Percentiles rank a stretch among this genome's conserved stretches.
Evolutionary conservation across 2,888 invertebrate species (phyloP).

Genomic region (Diplolepis rosae): DNA sequence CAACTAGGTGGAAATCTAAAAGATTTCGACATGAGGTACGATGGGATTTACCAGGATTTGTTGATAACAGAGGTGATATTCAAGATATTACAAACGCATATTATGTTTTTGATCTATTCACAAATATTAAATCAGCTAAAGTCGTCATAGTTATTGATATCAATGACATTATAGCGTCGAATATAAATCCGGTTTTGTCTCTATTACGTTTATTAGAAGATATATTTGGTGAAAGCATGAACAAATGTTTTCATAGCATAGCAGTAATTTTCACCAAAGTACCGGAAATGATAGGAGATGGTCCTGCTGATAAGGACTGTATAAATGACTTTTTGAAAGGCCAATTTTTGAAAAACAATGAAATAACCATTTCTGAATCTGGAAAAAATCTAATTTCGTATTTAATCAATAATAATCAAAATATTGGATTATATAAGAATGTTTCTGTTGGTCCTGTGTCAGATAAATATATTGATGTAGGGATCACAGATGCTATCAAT

Average conservation of each 20-base stretch:
- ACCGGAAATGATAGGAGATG: background rate
- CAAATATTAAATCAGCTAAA: conserved; percentile 13
- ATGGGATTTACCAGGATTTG: background rate
- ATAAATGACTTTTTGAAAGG: background rate
- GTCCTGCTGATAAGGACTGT: background rate
- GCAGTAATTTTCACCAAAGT: conserved; percentile 31
- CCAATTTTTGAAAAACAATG: background rate
- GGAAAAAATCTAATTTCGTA: background rate
- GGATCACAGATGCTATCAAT: background rate
- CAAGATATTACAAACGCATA: conserved; percentile 28
- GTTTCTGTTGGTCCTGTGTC: conserved; percentile 1
- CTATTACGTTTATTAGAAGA: background rate
- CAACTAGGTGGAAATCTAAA: background rate
- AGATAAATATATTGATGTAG: background rate
- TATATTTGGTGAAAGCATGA: background rate
- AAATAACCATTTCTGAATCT: background rate
- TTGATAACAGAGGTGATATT: background rate
- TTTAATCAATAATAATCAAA: background rate
- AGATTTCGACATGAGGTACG: background rate
- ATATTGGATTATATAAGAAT: conserved; percentile 22
- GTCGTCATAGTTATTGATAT: conserved; percentile 17
- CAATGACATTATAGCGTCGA: background rate
- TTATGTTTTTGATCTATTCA: conserved; percentile 8
- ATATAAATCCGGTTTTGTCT: background rate
- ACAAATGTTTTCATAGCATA: background rate